Evolutionary conservation across 2,888 invertebrate genomes (phyloP).

Genomic region (Conchocele bisecta): DNA sequence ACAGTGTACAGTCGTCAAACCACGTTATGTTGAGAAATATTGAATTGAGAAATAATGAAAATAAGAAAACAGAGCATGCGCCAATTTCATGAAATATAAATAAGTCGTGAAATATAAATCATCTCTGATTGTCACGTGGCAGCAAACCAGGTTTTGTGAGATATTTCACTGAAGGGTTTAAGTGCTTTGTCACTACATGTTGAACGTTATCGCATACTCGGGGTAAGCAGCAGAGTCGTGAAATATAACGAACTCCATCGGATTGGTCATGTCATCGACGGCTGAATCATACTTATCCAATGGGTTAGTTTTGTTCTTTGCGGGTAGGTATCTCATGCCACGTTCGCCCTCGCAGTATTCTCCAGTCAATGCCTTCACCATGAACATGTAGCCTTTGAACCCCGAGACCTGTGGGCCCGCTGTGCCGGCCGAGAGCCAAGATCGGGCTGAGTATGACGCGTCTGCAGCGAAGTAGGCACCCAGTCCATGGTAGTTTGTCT

Average conservation of each 20-base stretch:
- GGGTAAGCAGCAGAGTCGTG: slow-evolving; percentile 76
- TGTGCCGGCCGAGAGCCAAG: slow-evolving; percentile 49
- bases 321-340: slow-evolving; percentile 60
- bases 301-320: slow-evolving; percentile 28
- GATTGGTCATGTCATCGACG: slow-evolving; percentile 60
- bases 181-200: too few relatives aligned
- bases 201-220: slow-evolving; percentile 70
- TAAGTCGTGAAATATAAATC: too few relatives aligned
- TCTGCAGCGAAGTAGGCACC: slow-evolving; percentile 75
- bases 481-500: too few relatives aligned
- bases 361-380: slow-evolving; percentile 63
- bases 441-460: slow-evolving; percentile 66
- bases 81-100: too few relatives aligned
- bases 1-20: too few relatives aligned
- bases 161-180: too few relatives aligned
- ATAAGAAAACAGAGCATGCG: too few relatives aligned
- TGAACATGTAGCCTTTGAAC: slow-evolving; percentile 58
- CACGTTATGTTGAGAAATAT: too few relatives aligned
- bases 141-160: too few relatives aligned
- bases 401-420: background rate
- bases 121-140: too few relatives aligned
- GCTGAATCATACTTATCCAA: slow-evolving; percentile 65
- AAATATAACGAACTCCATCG: slow-evolving; percentile 73
- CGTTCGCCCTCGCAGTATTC: slow-evolving; percentile 46
- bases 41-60: too few relatives aligned